phyloP scores from a whole-genome alignment of 2,113 vertebrate species.

The Dicaeum eximium region DNA sequence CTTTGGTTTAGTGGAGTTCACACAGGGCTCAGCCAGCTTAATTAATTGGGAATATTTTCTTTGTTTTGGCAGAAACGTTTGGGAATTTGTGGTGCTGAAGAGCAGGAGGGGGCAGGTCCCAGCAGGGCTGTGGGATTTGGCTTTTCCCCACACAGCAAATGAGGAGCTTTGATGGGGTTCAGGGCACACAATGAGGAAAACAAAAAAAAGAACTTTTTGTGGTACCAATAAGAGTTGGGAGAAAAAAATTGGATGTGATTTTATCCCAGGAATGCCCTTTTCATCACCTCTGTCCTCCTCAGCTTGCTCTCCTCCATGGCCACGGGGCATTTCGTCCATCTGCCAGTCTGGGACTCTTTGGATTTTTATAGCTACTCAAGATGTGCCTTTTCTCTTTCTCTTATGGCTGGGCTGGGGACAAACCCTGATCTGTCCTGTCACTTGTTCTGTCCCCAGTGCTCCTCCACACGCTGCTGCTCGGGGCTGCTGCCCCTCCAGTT shows the following conservation, averaged over 20 bases:
- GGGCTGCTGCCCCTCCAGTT: background rate
- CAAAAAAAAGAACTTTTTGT: background rate
- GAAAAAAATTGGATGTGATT: background rate
- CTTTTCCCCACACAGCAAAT: background rate
- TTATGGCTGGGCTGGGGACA: background rate
- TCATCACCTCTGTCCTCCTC: background rate
- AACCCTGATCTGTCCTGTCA: background rate
- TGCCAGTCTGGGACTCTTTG: background rate
- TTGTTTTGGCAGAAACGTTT: background rate
- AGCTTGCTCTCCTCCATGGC: background rate
- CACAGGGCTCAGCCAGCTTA: rapidly evolving
- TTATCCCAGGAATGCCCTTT: background rate
- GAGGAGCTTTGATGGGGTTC: background rate
- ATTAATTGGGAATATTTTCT: background rate
- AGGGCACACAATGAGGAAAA: background rate
- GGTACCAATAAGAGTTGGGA: background rate
- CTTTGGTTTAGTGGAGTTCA: background rate
- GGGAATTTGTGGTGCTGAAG: background rate
- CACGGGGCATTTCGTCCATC: background rate
- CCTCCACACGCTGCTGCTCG: background rate
- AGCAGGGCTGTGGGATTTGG: background rate
- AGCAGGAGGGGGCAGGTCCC: background rate
- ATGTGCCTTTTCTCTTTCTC: background rate
- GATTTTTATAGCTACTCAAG: background rate
- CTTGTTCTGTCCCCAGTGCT: background rate